Evolutionary conservation across 1,140 invertebrate genomes (phyloP).

Genomic region (Eufriesea mexicana): DNA sequence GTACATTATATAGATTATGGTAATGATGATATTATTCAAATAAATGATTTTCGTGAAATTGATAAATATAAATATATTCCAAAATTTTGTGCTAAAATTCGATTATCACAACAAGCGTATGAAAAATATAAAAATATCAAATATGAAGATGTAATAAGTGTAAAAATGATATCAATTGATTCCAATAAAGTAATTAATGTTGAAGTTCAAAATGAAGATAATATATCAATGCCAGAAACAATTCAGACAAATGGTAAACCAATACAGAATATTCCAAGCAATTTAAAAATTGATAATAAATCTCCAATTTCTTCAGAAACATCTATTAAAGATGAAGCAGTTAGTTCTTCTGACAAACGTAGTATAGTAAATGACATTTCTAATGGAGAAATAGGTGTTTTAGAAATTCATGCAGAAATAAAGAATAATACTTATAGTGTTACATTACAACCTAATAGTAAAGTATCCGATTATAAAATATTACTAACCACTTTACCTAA

Average conservation of each 20-base stretch:
- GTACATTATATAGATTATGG: constrained; percentile 73
- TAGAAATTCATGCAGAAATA: constrained; percentile 56
- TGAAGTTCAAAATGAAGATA: constrained; percentile 38
- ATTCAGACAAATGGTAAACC: background rate
- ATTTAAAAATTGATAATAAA: background rate
- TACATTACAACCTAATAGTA: constrained; percentile 39
- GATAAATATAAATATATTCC: constrained; percentile 34
- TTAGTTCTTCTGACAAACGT: background rate
- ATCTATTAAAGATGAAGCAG: background rate
- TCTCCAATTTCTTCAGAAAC: background rate
- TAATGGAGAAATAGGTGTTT: constrained; percentile 31
- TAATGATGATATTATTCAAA: constrained; percentile 41
- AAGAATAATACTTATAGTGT: constrained; percentile 41
- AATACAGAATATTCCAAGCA: too few relatives aligned
- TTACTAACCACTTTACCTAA: constrained; percentile 52
- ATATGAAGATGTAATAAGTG: constrained; percentile 26
- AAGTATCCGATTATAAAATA: constrained; percentile 11
- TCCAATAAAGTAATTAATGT: constrained; percentile 63
- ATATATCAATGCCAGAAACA: background rate
- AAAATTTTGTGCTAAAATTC: constrained; percentile 56
- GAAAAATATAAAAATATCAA: constrained; percentile 20
- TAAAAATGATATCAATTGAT: constrained; percentile 61
- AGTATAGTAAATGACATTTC: constrained; percentile 34
- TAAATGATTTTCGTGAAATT: constrained; percentile 58
- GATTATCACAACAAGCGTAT: constrained; percentile 29